These are phyloP conservation scores for Cotesia typhae DNA, from an alignment of 1,140 invertebrate species.

Conservation along the genomic window DNA sequence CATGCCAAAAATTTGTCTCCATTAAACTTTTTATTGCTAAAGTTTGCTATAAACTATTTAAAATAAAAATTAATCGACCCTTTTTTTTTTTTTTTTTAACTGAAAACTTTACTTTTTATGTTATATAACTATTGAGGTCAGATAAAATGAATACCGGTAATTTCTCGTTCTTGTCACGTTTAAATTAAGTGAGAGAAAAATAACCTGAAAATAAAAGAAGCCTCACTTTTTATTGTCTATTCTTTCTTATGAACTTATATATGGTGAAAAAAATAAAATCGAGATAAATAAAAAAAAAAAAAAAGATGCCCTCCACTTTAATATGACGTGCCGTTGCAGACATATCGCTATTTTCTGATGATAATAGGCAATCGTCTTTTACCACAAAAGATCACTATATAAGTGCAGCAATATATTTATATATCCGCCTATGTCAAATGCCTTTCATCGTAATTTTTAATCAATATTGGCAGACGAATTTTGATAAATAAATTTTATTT, in stretches of 20 bases:
- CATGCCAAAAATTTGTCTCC: neutral
- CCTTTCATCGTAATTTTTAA: slow-evolving; percentile 8
- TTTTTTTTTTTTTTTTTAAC: neutral
- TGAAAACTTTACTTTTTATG: neutral
- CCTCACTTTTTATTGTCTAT: no score
- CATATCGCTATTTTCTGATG: slow-evolving; percentile 34
- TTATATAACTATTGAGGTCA: neutral
- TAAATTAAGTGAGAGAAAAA: neutral
- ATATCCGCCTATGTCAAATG: neutral
- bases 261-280: neutral
- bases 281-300: neutral
- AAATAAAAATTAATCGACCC: neutral
- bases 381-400: neutral
- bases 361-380: slow-evolving; percentile 31
- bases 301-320: slow-evolving; percentile 5
- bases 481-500: no score
- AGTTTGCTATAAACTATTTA: neutral
- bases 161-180: neutral
- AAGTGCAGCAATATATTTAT: no score
- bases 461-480: no score
- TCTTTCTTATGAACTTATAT: no score
- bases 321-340: neutral
- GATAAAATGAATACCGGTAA: neutral
- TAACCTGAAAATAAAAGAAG: neutral
- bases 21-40: neutral